Percentiles rank a stretch among this genome's conserved stretches.
Conservation (phyloP, 2,888 invertebrate genomes). For the Phyllotreta cruciferae region DNA sequence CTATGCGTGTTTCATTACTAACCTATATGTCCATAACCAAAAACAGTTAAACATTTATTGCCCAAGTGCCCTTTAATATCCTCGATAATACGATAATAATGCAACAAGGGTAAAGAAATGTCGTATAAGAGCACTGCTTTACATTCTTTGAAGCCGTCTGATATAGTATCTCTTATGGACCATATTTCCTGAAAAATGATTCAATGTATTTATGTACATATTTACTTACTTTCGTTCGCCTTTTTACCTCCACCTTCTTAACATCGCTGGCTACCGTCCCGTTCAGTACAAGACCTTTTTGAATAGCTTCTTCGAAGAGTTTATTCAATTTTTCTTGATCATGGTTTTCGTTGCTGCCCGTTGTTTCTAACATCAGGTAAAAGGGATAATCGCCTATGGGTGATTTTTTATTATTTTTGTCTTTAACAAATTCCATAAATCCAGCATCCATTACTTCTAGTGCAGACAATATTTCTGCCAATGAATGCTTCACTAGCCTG, state of each 20-base stretch:
- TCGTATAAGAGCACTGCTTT: constrained; percentile 94
- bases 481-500: constrained; percentile 71
- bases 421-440: constrained; percentile 70
- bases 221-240: not conserved
- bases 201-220: not conserved
- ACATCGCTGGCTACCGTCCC: constrained; percentile 85
- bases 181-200: constrained; percentile 70
- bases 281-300: constrained; percentile 74
- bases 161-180: constrained; percentile 83
- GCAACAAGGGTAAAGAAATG: constrained; percentile 80
- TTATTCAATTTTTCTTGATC: constrained; percentile 83
- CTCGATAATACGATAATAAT: constrained; percentile 84
- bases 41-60: constrained; percentile 67
- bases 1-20: constrained; percentile 44
- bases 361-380: constrained; percentile 85
- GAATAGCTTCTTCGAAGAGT: constrained; percentile 78
- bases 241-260: constrained; percentile 73
- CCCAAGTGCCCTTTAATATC: constrained; percentile 71
- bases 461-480: constrained; percentile 92
- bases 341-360: constrained; percentile 82
- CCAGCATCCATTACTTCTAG: constrained; percentile 92
- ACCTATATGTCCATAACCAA: constrained; percentile 97
- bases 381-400: constrained; percentile 77
- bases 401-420: constrained; percentile 66
- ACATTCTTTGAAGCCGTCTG: constrained; percentile 70